Percentiles rank a stretch among this genome's conserved stretches.
Evolutionary conservation across 2,113 vertebrate genomes (phyloP).

Genomic region (rat (Rattus norvegicus)): GRCr8 NC_086025.1:61037001-61037500

Average conservation of each 20-base stretch:
- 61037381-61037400: not conserved
- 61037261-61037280: not conserved
- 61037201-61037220: not conserved
- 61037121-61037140: rapidly evolving
- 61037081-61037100: too few relatives aligned
- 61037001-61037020: not conserved
- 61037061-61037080: too few relatives aligned
- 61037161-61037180: not conserved
- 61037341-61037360: not conserved
- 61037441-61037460: not conserved
- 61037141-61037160: not conserved
- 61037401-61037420: not conserved
- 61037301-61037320: not conserved
- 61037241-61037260: not conserved
- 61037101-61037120: not conserved
- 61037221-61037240: not conserved
- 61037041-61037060: too few relatives aligned
- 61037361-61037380: not conserved
- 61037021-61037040: too few relatives aligned
- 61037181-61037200: not conserved
- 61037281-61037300: not conserved
- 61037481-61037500: too few relatives aligned
- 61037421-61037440: not conserved
- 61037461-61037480: not conserved
- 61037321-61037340: too few relatives aligned